Evolutionary conservation across 2,797 vertebrate genomes (phyloP).

Genomic region (Distichodus sexfasciatus): DNA sequence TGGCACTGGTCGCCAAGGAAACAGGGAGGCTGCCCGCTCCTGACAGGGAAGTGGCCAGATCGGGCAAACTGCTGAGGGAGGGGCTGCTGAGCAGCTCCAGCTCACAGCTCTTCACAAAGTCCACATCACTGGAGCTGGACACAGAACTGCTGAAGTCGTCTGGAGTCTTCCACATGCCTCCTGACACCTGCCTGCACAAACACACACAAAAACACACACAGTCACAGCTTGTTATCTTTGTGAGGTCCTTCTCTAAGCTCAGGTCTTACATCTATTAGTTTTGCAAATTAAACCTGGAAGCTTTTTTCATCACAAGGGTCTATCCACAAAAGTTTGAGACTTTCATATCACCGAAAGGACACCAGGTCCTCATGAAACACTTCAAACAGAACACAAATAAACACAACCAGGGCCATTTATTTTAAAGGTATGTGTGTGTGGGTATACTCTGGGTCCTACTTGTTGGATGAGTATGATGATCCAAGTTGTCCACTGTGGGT

Average conservation of each 20-base stretch:
- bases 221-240: background rate
- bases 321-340: no score
- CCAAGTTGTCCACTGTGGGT: no score
- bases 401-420: no score
- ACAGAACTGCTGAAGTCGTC: slow-evolving; percentile 76
- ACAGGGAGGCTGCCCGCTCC: slow-evolving; percentile 19
- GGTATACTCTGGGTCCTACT: no score
- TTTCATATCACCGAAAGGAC: no score
- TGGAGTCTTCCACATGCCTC: slow-evolving; percentile 82
- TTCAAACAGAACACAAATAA: no score
- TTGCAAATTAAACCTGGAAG: no score
- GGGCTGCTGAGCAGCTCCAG: slow-evolving; percentile 86
- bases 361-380: no score
- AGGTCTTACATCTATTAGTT: no score
- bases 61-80: slow-evolving; percentile 79
- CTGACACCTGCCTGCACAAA: slow-evolving; percentile 84
- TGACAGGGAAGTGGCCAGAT: slow-evolving; percentile 62
- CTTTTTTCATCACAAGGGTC: no score
- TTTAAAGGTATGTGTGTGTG: no score
- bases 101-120: slow-evolving; percentile 77
- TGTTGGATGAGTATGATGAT: no score
- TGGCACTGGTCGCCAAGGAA: slow-evolving; percentile 29
- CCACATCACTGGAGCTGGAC: slow-evolving; percentile 75
- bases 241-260: background rate
- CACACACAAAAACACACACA: slow-evolving; percentile 54